A percentile compares a stretch with the other conserved stretches of the same genome.
phyloP scores from a whole-genome alignment of 92 coral and sea anemone species.

The Porites divaricata region DNA sequence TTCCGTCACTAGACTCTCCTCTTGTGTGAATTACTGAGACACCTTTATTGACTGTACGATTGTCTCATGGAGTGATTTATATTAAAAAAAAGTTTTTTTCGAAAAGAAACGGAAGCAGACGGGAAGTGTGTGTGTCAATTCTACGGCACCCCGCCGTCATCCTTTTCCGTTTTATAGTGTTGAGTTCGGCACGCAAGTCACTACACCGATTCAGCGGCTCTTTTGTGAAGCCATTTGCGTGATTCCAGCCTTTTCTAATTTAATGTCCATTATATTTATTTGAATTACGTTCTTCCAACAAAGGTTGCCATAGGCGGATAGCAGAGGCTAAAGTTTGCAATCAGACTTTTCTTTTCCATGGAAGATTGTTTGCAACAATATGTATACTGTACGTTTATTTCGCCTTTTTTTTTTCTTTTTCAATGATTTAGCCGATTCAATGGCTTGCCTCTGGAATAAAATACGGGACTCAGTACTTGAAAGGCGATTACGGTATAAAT shows the following conservation, averaged over 20 bases:
- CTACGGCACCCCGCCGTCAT: slow-evolving; percentile 11
- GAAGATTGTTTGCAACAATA: background rate
- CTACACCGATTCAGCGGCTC: slow-evolving; percentile 2
- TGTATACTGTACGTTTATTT: too few relatives aligned
- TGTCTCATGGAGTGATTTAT: slow-evolving; percentile 14
- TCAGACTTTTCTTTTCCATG: background rate
- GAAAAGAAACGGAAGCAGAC: slow-evolving; percentile 12
- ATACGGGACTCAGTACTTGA: background rate
- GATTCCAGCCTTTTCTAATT: slow-evolving; percentile 16
- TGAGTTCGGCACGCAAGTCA: slow-evolving; percentile 28
- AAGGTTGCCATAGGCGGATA: background rate
- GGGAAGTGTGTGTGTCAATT: background rate
- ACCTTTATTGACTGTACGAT: background rate
- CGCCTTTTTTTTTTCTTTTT: too few relatives aligned
- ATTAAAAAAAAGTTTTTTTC: background rate
- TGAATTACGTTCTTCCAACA: background rate
- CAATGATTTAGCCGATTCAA: background rate
- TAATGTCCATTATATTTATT: background rate
- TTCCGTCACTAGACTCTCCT: background rate
- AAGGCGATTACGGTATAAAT: background rate
- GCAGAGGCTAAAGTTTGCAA: background rate
- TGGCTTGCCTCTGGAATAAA: background rate
- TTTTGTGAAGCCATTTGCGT: slow-evolving; percentile 30
- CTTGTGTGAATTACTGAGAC: background rate
- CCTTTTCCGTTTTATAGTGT: slow-evolving; percentile 3